phyloP scores from a whole-genome alignment of 2,888 invertebrate genomes.

The Tipula helvola region DNA sequence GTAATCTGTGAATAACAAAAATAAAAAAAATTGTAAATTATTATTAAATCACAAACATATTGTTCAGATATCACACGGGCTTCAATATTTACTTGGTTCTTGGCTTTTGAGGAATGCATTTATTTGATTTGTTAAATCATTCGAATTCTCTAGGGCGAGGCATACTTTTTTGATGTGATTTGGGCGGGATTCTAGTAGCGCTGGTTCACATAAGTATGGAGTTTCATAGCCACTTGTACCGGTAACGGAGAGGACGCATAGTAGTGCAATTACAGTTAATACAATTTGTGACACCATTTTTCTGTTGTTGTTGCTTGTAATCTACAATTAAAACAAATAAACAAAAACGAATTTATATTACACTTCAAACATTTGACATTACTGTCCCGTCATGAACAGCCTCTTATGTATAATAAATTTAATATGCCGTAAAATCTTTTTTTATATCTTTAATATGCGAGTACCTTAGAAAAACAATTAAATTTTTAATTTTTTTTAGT shows the following conservation, averaged over 20 bases:
- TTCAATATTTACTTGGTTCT: constrained; percentile 27
- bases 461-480: not conserved
- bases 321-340: constrained; percentile 11
- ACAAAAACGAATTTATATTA: not conserved
- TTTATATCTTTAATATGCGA: not conserved
- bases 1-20: not conserved
- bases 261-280: constrained; percentile 21
- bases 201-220: constrained; percentile 44
- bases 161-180: constrained; percentile 44
- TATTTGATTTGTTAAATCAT: constrained; percentile 30
- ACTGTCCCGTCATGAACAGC: too few relatives aligned
- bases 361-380: not conserved
- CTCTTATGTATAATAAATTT: not conserved
- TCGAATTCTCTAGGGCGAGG: constrained; percentile 38
- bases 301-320: not conserved
- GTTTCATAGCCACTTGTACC: constrained; percentile 25
- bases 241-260: constrained; percentile 20
- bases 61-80: too few relatives aligned
- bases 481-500: not conserved
- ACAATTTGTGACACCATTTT: constrained; percentile 30
- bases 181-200: constrained; percentile 43
- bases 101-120: constrained; percentile 34
- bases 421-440: not conserved
- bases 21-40: not conserved
- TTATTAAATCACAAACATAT: too few relatives aligned